Conservation (phyloP, 2,888 invertebrate species). For the Mimachlamys varia region DNA sequence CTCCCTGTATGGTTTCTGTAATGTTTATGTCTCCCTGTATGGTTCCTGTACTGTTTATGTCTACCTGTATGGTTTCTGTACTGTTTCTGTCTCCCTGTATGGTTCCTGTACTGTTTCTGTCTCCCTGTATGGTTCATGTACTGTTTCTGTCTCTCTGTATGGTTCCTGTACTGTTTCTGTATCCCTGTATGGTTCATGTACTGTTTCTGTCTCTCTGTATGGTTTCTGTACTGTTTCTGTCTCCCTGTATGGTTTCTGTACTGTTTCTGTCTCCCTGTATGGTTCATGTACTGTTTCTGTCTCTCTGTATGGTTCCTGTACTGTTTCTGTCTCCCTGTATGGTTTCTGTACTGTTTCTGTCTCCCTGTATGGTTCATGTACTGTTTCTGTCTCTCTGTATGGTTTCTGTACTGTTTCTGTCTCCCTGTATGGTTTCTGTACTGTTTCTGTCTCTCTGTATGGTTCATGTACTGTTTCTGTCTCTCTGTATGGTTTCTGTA, state of each 20-base stretch:
- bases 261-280: neutral
- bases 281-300: too few species aligned
- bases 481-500: neutral
- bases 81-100: neutral
- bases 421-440: neutral
- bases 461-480: neutral
- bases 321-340: too few species aligned
- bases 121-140: neutral
- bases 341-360: too few species aligned
- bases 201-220: too few species aligned
- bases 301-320: too few species aligned
- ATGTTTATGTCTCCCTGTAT: neutral
- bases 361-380: too few species aligned
- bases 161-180: neutral
- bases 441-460: neutral
- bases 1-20: too few species aligned
- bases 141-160: neutral
- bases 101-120: neutral
- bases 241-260: neutral
- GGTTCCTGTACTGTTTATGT: too few species aligned
- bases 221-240: neutral
- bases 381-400: too few species aligned
- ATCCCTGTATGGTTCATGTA: too few species aligned
- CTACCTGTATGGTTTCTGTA: neutral
- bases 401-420: neutral